phyloP scores from a whole-genome alignment of 2,797 vertebrate genomes.

The Epinephelus coioides region DNA sequence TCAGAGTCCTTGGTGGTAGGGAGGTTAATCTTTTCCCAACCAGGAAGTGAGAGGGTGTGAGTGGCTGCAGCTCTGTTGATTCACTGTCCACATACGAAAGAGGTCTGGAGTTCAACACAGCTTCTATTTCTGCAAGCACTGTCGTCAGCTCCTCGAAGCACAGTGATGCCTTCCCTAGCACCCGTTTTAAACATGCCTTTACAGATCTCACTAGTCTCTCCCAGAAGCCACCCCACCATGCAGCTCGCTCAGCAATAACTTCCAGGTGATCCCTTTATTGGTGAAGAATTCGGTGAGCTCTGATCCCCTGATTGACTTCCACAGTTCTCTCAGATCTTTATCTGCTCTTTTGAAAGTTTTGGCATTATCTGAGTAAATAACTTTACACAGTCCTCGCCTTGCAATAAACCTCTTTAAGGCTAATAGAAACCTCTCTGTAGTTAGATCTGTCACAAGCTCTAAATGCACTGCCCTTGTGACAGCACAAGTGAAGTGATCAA shows the following conservation, averaged over 20 bases:
- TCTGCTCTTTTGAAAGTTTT: slow-evolving; percentile 48
- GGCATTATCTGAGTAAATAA: slow-evolving; percentile 34
- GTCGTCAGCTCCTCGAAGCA: slow-evolving; percentile 6
- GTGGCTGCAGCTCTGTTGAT: slow-evolving; percentile 4
- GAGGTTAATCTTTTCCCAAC: slow-evolving; percentile 26
- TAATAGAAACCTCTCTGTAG: slow-evolving; percentile 6
- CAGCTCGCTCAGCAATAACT: slow-evolving; percentile 19
- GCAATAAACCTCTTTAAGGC: slow-evolving; percentile 28
- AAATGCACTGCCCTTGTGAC: slow-evolving; percentile 41
- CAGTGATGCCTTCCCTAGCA: slow-evolving; percentile 12
- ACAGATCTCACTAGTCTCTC: slow-evolving; percentile 37
- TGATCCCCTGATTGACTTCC: slow-evolving; percentile 23
- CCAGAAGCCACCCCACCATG: slow-evolving; percentile 49
- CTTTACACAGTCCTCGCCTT: slow-evolving; percentile 19
- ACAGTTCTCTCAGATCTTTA: slow-evolving; percentile 34
- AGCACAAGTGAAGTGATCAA: slow-evolving; percentile 14
- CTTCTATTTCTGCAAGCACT: slow-evolving; percentile 38
- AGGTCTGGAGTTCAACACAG: slow-evolving; percentile 25
- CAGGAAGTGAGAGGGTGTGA: slow-evolving; percentile 43
- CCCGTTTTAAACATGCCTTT: slow-evolving; percentile 19
- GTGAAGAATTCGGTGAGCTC: slow-evolving; percentile 35
- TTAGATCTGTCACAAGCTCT: slow-evolving; percentile 27
- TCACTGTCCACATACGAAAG: background rate
- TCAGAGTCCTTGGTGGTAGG: background rate
- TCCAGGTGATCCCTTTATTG: slow-evolving; percentile 34